Base-by-base conservation (phyloP, 2,797 vertebrate species). In the Pitangus sulphuratus region DNA sequence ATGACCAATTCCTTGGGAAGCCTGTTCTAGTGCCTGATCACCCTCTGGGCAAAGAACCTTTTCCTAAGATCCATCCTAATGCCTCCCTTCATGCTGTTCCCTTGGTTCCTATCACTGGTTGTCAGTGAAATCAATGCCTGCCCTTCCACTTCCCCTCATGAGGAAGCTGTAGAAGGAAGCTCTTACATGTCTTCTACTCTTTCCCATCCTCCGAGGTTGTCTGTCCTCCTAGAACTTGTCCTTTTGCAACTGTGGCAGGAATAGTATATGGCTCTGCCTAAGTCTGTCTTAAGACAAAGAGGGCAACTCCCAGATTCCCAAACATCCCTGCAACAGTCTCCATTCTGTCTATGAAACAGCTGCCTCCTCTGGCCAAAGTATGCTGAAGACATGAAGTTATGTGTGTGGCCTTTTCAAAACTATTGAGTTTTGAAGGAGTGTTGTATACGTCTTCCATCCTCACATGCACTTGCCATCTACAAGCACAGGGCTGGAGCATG, bases 271-370 rank as follows among this genome's bases (percentile, higher is more conserved):
- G 3, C 25, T 50, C 60, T 74, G 66, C 21, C 11, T 51, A 8
- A 15, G 17, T 35, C 13, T 53, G 18, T 30, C 16, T n/a, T 17
- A 79, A 72, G 25, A 30, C 16, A 60, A 66, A 44, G 17, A 12
- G 22, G 26, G 11, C 12, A 64, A 37, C 44, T 39, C 39, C 39
- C 39, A 39, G 15, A 39, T 39, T 16, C 28, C 10, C 6, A 21
- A 33, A 19, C 1, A 1, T 40, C 39, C 26, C 39, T 33, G 16
- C 7, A 57, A n/a, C 0, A 2, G 8, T 54, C 21, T 69, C 33
- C 5, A 5, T 62, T 44, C 54, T 48, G 28, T 31, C 39, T 42
- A 6, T 39, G 13, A 60, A 60, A 39, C 37, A 60, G 17, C 25
- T 39, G 17, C 26, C 26, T 39, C 17, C 44, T 74, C 74, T n/a